Evolutionary conservation across 2,113 vertebrate genomes (phyloP), one percentile per base, ranked within the genome.

Genomic region (Nannobrachium achirus): DNA sequence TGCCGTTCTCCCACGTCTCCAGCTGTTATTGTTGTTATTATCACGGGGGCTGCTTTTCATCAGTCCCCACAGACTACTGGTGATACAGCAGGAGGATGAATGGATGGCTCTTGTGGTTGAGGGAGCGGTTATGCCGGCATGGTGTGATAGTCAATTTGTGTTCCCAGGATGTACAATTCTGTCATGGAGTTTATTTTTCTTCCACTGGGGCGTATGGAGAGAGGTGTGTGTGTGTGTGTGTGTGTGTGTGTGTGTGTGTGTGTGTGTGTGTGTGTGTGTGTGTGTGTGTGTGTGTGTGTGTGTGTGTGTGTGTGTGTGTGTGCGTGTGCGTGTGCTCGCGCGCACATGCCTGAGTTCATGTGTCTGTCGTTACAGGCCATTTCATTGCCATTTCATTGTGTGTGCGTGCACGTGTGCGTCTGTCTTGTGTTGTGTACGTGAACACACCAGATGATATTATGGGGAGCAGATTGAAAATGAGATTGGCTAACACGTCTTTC

Each of bases 381-480:
- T 33, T 33, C 25, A 33, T 33, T 33, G 25, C 25, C 25, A 33
- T 33, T 33, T 33, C 25, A 33, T 33, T 33, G 16, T 60, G 40
- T 19, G 58, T 20, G 7, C 18, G 33, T 53, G 62, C 16, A 39
- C 42, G 56, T 59, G 25, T 10, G 10, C 9, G 45, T 38, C 7
- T 38, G 60, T 39, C 19, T 51, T 11, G 49, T 46, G 56, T n/a
- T 46, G 56, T n/a, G 51, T 14, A 63, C 56, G 68, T 68, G 75
- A 80, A 66, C 69, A 82, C 4, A 44, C 65, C 76, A 80, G 79
- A 88, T 90, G 65, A 66, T 52, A 88, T 90, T 88, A 41, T 33
- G 73, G 81, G 73, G 79, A 88, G 81, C 84, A 88, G 86, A 88
- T 86, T 88, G 86, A 89, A 88, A 91, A 90, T 86, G 80, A 90